phyloP scores from a whole-genome alignment of 2,113 vertebrate genomes.

The Oceanites oceanicus region DNA sequence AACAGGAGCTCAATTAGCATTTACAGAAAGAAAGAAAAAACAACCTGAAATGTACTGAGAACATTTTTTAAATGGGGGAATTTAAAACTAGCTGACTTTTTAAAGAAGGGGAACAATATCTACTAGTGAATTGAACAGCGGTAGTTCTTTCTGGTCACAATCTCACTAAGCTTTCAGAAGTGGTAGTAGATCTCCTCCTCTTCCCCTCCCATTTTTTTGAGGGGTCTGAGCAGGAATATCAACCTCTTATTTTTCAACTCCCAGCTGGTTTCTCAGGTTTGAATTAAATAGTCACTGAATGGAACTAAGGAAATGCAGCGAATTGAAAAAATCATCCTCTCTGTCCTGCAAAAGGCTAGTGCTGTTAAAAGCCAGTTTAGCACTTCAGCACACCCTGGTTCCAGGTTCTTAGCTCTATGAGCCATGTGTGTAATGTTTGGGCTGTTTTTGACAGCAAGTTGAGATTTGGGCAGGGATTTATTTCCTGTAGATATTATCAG shows the following conservation, averaged over 20 bases:
- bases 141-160: background rate
- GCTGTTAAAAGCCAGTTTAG: slow-evolving; percentile 28
- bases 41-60: background rate
- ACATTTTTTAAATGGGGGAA: background rate
- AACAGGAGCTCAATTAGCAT: background rate
- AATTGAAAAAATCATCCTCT: background rate
- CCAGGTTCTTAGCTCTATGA: background rate
- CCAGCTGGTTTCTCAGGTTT: slow-evolving; percentile 3
- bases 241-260: background rate
- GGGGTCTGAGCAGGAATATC: background rate
- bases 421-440: background rate
- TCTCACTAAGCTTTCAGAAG: background rate
- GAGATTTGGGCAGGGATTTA: slow-evolving; percentile 7
- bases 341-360: background rate
- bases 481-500: slow-evolving; percentile 4
- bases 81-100: background rate
- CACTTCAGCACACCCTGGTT: slow-evolving; percentile 17
- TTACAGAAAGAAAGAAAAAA: background rate
- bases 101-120: background rate
- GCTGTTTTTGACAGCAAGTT: background rate
- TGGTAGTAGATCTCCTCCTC: background rate
- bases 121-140: background rate
- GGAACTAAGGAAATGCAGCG: background rate
- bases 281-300: background rate
- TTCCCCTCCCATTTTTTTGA: background rate